Conservation (phyloP, 2,797 vertebrate genomes). For the Helostoma temminkii region DNA sequence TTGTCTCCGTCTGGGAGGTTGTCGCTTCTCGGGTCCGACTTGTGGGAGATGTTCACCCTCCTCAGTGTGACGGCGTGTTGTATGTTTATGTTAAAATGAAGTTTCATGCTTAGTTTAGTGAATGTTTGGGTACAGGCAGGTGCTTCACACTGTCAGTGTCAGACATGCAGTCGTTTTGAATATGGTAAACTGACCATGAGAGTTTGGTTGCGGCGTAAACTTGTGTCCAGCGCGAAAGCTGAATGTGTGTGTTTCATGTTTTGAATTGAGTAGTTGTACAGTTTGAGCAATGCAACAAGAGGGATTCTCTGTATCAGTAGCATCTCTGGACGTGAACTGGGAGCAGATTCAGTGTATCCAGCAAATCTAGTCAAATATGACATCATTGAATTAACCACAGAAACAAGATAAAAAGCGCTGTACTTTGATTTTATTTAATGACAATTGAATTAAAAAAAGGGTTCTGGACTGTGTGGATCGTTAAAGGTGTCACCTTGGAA, state of each 20-base stretch:
- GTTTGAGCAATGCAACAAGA: background rate
- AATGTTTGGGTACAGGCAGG: background rate
- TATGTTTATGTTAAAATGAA: background rate
- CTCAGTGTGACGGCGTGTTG: background rate
- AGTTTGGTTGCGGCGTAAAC: no score
- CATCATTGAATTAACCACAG: background rate
- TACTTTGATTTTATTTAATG: no score
- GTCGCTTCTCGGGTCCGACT: background rate
- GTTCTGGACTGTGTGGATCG: no score
- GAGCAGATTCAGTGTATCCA: no score
- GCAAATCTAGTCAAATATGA: no score
- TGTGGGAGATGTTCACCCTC: background rate
- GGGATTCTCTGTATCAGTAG: no score
- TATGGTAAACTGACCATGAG: background rate
- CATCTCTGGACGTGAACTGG: no score
- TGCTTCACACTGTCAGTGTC: slow-evolving; percentile 2
- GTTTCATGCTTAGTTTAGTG: background rate
- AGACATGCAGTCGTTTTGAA: background rate
- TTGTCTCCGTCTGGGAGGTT: background rate
- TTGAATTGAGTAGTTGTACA: background rate
- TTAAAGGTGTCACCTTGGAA: no score
- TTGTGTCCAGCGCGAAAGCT: no score
- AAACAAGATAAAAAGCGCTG: no score
- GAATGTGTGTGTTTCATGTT: background rate
- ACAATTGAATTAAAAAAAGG: no score